Base-by-base conservation (phyloP, 2,113 vertebrate species). In the Candoia aspera region DNA sequence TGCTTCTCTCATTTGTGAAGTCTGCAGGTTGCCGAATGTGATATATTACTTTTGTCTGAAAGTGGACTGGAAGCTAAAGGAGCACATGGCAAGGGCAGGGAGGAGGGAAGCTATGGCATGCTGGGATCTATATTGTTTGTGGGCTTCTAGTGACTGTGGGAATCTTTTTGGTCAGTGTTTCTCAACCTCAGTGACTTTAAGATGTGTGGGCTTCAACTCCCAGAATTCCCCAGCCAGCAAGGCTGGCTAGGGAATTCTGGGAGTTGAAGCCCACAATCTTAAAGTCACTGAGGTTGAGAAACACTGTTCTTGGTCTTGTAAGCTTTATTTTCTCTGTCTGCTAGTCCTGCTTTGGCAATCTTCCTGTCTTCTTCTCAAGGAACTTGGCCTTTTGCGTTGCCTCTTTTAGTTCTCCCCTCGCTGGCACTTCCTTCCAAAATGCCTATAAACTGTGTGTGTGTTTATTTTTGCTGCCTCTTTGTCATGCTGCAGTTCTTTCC, bases 401-500 rank as follows among this genome's bases (percentile, higher is more conserved):
- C 5, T 95, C 29, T 94, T 94, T 94, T 93, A 68, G 94, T 96
- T 95, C 86, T 90, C 85, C 85, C 59, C 42, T 94, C 92, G 87
- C 93, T 93, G n/a, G 86, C 15, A 2, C n/a, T 92, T 90, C 54
- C 93, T 62, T 92, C 24, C 83, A 17, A 91, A 57, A 93, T 94
- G 92, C 95, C 86, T 23, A 90, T 92, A 88, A 92, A 13, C 85
- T 24, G 94, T 95, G 86, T 97, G 91, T 95, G 95, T 94, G 62
- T 94, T 95, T 94, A 37, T 68, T 94, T 92, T 59, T 93, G 91
- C 96, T 96, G n/a, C 91, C 93, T 95, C 94, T 96, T 46, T 96
- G 97, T 96, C 96, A 97, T 93, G 96, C 97, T 97, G 96, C 98
- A 98, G 98, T 98, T 98, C 98, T 98, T 98, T 96, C 98, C 98